These are phyloP conservation scores for Aurelia sp. DNA, from an alignment of 30 jellyfish, hydroid and myxozoan species.

Conservation along the genomic window DNA sequence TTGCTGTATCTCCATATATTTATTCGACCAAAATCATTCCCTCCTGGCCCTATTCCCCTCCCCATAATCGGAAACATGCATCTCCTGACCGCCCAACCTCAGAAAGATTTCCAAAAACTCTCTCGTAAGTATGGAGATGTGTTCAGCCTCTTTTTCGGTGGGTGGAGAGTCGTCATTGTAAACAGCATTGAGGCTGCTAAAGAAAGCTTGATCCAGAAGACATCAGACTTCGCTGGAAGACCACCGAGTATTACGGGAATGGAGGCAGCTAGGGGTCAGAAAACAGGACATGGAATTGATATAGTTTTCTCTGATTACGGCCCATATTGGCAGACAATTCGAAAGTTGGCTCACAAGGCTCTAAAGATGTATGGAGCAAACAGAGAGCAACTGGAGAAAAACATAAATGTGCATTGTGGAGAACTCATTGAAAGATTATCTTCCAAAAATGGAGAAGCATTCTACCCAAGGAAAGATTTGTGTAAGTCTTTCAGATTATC, in stretches of 20 bases:
- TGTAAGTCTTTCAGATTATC: slow-evolving; percentile 16
- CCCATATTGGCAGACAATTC: slow-evolving; percentile 32
- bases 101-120: slow-evolving; percentile 10
- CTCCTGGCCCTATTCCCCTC: slow-evolving; percentile 43
- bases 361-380: slow-evolving; percentile 61
- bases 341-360: slow-evolving; percentile 53
- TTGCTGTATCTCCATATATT: not conserved
- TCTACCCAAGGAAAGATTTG: slow-evolving; percentile 41
- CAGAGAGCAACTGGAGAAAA: slow-evolving; percentile 26
- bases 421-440: slow-evolving; percentile 22
- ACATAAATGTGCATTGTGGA: not conserved
- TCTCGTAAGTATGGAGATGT: slow-evolving; percentile 36
- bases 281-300: slow-evolving; percentile 28
- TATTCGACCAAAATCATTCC: slow-evolving; percentile 34
- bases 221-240: slow-evolving; percentile 54
- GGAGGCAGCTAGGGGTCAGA: slow-evolving; percentile 40
- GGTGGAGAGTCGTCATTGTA: slow-evolving; percentile 20
- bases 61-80: slow-evolving; percentile 45
- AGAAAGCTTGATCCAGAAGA: slow-evolving; percentile 25
- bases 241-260: slow-evolving; percentile 33
- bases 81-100: slow-evolving; percentile 22
- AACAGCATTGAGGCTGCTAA: slow-evolving; percentile 34
- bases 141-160: slow-evolving; percentile 41
- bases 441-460: not conserved
- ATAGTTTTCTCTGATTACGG: slow-evolving; percentile 61